These are phyloP conservation scores for Pterobdella sp. DNA, from an alignment of 2,888 invertebrate genomes.

Conservation along the genomic window DNA sequence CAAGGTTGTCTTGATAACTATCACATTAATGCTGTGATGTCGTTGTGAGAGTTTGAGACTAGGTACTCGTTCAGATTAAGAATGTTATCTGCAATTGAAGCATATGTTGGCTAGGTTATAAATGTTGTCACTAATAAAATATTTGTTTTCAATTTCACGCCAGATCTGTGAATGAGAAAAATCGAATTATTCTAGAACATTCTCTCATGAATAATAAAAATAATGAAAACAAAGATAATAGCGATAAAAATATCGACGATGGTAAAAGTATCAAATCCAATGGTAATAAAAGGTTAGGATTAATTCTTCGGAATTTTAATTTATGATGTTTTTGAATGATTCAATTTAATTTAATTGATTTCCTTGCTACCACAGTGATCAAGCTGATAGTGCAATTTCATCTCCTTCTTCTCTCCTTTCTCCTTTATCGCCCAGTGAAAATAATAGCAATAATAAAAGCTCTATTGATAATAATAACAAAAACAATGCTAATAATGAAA, in stretches of 20 bases:
- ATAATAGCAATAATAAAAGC: neutral
- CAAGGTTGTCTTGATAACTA: no score
- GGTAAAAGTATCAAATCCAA: neutral
- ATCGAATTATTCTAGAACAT: slow-evolving; percentile 4
- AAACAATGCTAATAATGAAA: neutral
- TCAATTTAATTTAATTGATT: neutral
- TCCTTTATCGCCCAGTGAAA: neutral
- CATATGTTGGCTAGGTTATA: no score
- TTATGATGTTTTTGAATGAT: no score
- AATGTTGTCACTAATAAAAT: no score
- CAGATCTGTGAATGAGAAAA: slow-evolving; percentile 13
- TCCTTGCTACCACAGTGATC: neutral
- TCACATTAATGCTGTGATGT: no score
- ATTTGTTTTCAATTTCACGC: no score
- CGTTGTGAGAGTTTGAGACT: no score
- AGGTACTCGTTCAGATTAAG: no score
- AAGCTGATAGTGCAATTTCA: neutral
- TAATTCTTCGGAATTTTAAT: no score
- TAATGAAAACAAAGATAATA: neutral
- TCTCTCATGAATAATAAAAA: neutral
- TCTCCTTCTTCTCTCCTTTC: slow-evolving; percentile 5
- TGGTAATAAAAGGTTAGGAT: no score
- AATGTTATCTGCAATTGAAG: no score
- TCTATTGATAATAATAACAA: neutral
- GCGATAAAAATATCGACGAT: neutral